Evolutionary conservation across 2,888 invertebrate species (phyloP), one percentile per base, ranked within the genome.

Genomic region (Volucella bombylans): DNA sequence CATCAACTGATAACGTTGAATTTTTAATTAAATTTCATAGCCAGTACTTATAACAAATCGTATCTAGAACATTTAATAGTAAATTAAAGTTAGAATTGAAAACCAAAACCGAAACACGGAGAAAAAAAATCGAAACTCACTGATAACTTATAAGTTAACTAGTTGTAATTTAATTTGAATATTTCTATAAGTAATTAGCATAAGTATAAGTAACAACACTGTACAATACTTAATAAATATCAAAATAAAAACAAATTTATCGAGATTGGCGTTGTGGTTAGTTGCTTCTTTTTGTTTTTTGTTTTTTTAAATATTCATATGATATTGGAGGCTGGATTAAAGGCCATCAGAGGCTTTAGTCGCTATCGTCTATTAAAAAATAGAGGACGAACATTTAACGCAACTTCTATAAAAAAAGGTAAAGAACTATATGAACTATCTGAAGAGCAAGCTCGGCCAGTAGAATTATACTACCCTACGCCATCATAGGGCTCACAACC

Each of bases 61-160:
- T 73, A 65, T 47, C 68, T 79, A 65, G 50, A 71, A 31, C 45
- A 71, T 65, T 79, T 64, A 54, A 79, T 62, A 62, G 15, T 18
- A 62, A 43, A 61, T 39, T 39, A 15, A 61, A 45, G 45, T 39
- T 54, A 72, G 62, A 49, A n/a, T 1, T 55, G 39, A 64, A 59
- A 49, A 31, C 43, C 14, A 11, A 62, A 45, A 4, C 50, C 41
- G 50, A 59, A n/a, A 74, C 41, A 50, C 18, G 10, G 11, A 43
- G 45, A 43, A 15, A 18, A 23, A 38, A 23, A 76, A 45, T 54
- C 55, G 57, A 71, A 72, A 65, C 72, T 67, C 72, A 79, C 79
- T 79, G 79, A 79, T 79, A 79, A 72, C 4, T 50, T n/a, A 71
- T 79, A 79, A 72, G 79, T 79, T 79, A 79, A 79, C 79, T 79